Base-by-base conservation (phyloP, 2,888 invertebrate species). In the Agonopterix alstromeriana region DNA sequence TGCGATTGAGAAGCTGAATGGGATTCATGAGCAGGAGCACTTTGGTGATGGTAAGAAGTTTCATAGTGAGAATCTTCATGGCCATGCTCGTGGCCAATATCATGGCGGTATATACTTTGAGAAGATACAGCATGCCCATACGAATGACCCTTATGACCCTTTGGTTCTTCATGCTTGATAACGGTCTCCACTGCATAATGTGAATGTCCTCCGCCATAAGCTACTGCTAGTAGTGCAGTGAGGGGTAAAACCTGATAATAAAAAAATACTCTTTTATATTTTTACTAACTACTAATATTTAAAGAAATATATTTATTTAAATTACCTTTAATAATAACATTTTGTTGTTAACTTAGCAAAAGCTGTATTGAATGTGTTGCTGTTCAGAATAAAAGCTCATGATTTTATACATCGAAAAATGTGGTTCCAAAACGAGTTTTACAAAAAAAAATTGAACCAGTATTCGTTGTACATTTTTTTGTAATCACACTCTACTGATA, bases 381-480 rank as follows among this genome's bases (percentile, higher is more conserved):
- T 53, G 47, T 48, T 54, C 53, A 49, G 49, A 27, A 55, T 56
- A 54, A 53, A 60, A 58, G 51, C 65, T 60, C 57, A 61, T 54
- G 61, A 65, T 68, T 77, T 75, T 79, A 78, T 79, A 79, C 67
- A 55, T 59, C 60, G 53, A 66, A 67, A 70, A 62, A 58, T 60
- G 56, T 58, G 53, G 53, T 49, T 49, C 48, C 47, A 61, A 57
- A 77, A 75, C 75, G 49, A 62, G 77, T 38, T 38, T 38, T 36
- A 36, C 8, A n/a, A n/a, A 38, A 38, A 10, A n/a, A n/a, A 9
- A 9, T 38, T 38, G 38, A n/a, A n/a, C n/a, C 38, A 9, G n/a
- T 38, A 38, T 38, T n/a, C 38, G 3, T 38, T n/a, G n/a, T 38
- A 38, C 3, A 38, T 65, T 61, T 62, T n/a, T 54, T 56, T 54